Base-by-base conservation (phyloP, 1,140 invertebrate genomes). In the Lordiphosa collinella region DNA sequence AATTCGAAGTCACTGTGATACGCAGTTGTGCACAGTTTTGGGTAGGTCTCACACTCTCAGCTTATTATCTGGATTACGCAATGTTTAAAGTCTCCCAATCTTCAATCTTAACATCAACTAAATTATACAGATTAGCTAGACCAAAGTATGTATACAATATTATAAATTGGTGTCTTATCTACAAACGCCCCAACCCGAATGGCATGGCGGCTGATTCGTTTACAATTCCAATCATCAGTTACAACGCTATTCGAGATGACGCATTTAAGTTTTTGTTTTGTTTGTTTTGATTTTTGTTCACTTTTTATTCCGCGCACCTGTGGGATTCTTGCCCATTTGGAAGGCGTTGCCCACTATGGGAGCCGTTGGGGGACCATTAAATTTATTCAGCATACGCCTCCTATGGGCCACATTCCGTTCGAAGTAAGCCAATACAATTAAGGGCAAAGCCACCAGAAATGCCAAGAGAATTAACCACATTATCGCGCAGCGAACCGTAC, bases 261-360 rank as follows among this genome's bases (percentile, higher is more conserved):
- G 55, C 50, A 56, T 59, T 58, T 14, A 4, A 36, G 54, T 18
- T 2, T 25, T 32, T 12, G 36, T 13, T 11, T 14, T 22, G 18
- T 25, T 32, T 12, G 36, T 13, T 11, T 14, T 22, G 18, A 22
- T 22, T 2, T 10, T 18, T 9, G 10, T 7, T 38, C 8, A 11
- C 9, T 9, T 13, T 13, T 12, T 43, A n/a, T 12, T n/a, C 9
- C n/a, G 25, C 48, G 55, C 53, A 88, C 86, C 86, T 36, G 73
- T 14, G 7, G 86, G 84, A 58, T 47, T 84, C 25, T 80, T 82
- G 56, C 72, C 87, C 36, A 69, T 48, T 52, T 87, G 79, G 53
- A 79, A 84, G 9, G 64, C 69, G 51, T 88, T 88, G 4, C 87
- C 87, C 3, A 88, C 22, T 9, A 88, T 4, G 2, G 87, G 86